Base-by-base conservation (phyloP, 2,888 invertebrate genomes). In the Rhamphomyia laevipes region DNA sequence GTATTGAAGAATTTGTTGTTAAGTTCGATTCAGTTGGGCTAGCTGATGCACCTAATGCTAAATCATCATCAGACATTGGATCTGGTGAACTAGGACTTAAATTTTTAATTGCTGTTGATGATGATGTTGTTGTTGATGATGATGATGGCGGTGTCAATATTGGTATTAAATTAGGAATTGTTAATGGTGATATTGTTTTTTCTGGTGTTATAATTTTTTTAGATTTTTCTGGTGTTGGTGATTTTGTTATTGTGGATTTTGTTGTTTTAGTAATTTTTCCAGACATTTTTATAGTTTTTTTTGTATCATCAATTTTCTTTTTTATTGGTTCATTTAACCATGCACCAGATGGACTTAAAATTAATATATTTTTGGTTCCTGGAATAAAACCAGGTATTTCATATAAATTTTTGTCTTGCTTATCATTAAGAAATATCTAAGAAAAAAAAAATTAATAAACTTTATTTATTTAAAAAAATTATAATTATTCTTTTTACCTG, bases 11-110 rank as follows among this genome's bases (percentile, higher is more conserved):
- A 41, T 54, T 48, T 10, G 59, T 55, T 16, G 56, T 54, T 40
- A 61, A 56, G n/a, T 62, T 60, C 4, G 58, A 59, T 54, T 64
- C 65, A 12, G 68, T 68, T 15, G 70, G 71, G 58, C 71, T 71
- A 3, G 71, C 71, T 3, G 71, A 71, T 30, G 71, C 71, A 10
- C 71, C 71, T 18, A 37, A 23, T n/a, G 5, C 30, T 15, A 23
- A 23, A 37, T 45, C 23, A 16, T 31, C 42, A 15, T 42, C 15
- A n/a, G 27, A 42, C 35, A 35, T 35, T 27, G 60, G 58, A 51
- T 67, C 68, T 9, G 66, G 67, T 18, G 54, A 51, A 45, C 63
- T 60, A 35, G 66, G 66, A 52, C 65, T 66, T 23, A 66, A 48
- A 54, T 63, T 62, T 27, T 27, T 27, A 35, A 35, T 35, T n/a